A percentile compares a stretch with the other conserved stretches of the same genome.
phyloP scores from a whole-genome alignment of 1,140 invertebrate genomes.

The Ditylenchus dipsaci region DNA sequence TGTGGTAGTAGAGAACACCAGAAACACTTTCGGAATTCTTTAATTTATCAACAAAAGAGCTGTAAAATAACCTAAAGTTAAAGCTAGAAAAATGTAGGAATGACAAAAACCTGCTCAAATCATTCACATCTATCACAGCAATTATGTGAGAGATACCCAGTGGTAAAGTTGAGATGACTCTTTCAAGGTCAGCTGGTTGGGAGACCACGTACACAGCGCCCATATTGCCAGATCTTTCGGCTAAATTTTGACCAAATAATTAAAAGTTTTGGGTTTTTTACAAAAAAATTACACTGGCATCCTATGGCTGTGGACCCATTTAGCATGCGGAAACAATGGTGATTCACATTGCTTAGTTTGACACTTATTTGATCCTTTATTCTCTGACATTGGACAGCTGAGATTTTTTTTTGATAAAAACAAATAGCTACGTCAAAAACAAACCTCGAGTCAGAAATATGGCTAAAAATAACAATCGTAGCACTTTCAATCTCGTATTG shows the following conservation, averaged over 20 bases:
- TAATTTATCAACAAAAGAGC: conserved; percentile 19
- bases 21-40: conserved; percentile 17
- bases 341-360: not conserved
- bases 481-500: too few relatives aligned
- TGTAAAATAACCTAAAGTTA: not conserved
- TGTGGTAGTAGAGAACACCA: conserved; percentile 21
- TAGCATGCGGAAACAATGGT: conserved; percentile 20
- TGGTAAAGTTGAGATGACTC: conserved; percentile 9
- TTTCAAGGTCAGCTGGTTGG: conserved; percentile 5
- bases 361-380: conserved; percentile 12
- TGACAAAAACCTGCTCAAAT: conserved; percentile 9
- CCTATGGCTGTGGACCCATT: conserved; percentile 28
- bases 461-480: too few relatives aligned
- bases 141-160: conserved; percentile 21
- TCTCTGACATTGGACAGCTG: not conserved
- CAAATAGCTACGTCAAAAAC: not conserved
- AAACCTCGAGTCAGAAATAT: too few relatives aligned
- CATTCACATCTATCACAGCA: conserved; percentile 21
- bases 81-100: not conserved
- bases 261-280: conserved; percentile 2
- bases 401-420: not conserved
- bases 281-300: conserved; percentile 20
- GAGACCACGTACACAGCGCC: conserved; percentile 15
- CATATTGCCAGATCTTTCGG: conserved; percentile 13
- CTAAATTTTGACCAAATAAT: not conserved